Evolutionary conservation across 2,113 vertebrate genomes (phyloP), one percentile per base, ranked within the genome.

Genomic region (Bettongia penicillata): DNA sequence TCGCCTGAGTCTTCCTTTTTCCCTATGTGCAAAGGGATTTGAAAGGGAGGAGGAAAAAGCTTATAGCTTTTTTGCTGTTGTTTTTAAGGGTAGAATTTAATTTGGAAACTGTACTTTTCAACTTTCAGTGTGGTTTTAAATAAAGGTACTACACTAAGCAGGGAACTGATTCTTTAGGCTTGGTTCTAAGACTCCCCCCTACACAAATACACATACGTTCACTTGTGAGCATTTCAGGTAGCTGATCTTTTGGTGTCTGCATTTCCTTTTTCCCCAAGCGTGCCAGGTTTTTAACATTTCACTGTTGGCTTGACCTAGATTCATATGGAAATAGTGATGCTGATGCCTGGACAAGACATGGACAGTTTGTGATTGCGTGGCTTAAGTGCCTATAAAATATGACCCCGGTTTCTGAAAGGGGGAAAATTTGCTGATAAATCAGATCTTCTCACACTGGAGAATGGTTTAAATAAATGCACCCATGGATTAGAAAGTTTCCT

Each of bases 321-420:
- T 98, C 97, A 96, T 97, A 97, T 96, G 96, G 98, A 98, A 98
- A 97, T 98, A 98, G 98, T 98, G 98, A 99, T 98, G 98, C 97
- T 98, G 98, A 98, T 98, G 98, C 97, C 98, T 98, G 99, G 98
- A 98, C 98, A 98, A 98, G 98, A 98, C 97, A 96, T 93, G 98
- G 98, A 95, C 97, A 96, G 97, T 97, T 97, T 97, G 96, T 98
- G 97, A 98, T 95, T 95, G 93, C 96, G 94, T 96, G 96, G 95
- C 97, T 98, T 98, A 97, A 98, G 98, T 99, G 98, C 98, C 99
- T 98, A 98, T 99, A 99, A 99, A 99, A 99, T 98, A 98, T 97
- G 98, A 98, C 98, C 99, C 96, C 94, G 97, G 98, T 99, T 98
- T 98, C 98, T 98, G 97, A 99, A 99, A 96, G 98, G 98, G 50